phyloP scores from a whole-genome alignment of 2,113 vertebrate species.

The Neodontobutis hainanensis region DNA sequence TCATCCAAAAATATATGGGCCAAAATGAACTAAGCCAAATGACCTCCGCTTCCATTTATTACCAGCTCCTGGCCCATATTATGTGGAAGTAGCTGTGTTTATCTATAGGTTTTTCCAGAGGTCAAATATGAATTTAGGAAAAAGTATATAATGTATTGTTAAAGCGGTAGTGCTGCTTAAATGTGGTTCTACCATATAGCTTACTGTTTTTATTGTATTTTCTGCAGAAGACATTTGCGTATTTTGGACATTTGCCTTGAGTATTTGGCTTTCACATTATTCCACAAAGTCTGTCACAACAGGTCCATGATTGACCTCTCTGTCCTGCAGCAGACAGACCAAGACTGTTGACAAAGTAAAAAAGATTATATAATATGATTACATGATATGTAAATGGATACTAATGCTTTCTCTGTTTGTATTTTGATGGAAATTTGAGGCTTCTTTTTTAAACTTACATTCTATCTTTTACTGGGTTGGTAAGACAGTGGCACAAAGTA shows the following conservation, averaged over 20 bases:
- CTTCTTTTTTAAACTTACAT: neutral
- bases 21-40: slow-evolving; percentile 10
- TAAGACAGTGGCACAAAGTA: slow-evolving; percentile 16
- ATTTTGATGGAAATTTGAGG: no score
- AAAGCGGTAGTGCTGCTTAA: no score
- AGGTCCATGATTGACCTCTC: neutral
- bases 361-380: no score
- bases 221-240: no score
- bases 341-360: neutral
- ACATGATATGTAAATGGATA: no score
- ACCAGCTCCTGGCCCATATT: slow-evolving; percentile 11
- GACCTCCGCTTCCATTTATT: slow-evolving; percentile 5
- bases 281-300: neutral
- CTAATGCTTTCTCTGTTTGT: no score
- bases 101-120: neutral
- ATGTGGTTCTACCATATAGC: no score
- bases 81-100: slow-evolving; percentile 7
- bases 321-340: neutral
- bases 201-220: no score
- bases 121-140: neutral
- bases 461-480: slow-evolving; percentile 2
- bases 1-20: slow-evolving; percentile 16
- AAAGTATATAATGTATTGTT: no score
- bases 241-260: neutral
- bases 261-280: neutral